phyloP scores from a whole-genome alignment of 2,888 invertebrate genomes.

The Himalopsyche tibetana region DNA sequence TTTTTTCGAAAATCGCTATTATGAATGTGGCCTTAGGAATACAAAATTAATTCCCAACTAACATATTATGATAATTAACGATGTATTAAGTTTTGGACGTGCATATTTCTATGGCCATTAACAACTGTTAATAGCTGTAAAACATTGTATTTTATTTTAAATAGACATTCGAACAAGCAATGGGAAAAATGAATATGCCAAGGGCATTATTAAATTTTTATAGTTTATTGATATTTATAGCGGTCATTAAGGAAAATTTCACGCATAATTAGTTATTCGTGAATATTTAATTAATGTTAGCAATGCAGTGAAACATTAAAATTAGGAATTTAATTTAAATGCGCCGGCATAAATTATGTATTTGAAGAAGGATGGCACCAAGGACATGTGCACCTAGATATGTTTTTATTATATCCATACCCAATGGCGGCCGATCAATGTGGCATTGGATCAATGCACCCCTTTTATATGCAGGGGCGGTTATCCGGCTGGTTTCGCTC shows the following conservation, averaged over 20 bases:
- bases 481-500: no score
- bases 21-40: neutral
- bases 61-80: neutral
- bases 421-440: no score
- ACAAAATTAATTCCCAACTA: neutral
- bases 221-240: slow-evolving; percentile 20
- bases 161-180: neutral
- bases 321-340: neutral
- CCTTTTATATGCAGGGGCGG: no score
- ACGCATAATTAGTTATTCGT: neutral
- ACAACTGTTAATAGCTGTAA: neutral
- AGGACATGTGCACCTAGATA: no score
- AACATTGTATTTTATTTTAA: slow-evolving; percentile 12
- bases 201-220: neutral
- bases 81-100: neutral
- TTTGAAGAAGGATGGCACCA: no score
- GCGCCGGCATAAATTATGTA: no score
- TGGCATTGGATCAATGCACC: no score
- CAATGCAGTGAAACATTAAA: neutral
- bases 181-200: slow-evolving; percentile 25
- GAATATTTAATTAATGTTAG: neutral
- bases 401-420: no score
- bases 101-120: neutral
- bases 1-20: neutral
- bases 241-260: slow-evolving; percentile 24